Evolutionary conservation across 2,113 vertebrate genomes (phyloP), one percentile per base, ranked within the genome.

Genomic region (Saccopteryx leptura): DNA sequence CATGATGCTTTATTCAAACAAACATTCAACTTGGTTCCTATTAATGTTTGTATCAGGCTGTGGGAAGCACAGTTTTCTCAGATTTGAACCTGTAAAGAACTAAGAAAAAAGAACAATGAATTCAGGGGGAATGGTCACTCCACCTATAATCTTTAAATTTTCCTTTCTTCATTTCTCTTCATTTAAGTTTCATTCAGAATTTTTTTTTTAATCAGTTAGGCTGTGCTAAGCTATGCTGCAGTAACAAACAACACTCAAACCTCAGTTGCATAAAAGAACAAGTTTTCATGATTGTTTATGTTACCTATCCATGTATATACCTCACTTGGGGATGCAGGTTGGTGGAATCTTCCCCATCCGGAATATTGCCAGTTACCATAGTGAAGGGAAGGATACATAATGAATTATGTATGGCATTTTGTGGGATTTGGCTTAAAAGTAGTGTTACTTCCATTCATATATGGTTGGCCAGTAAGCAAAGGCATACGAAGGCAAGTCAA

Each of bases 111-210:
- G 12, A 11, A 50, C 17, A 15, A 14, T 89, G 86, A 78, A 14
- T 39, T 58, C 71, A 82, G 0, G 11, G 23, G 68, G 24, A 23
- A 39, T 79, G 68, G 50, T 54, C 48, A 5, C 91, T 65, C 23
- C 9, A 71, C 12, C 23, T 71, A 1, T 18, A 33, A 10, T 87
- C 48, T 80, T 93, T 9, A 46, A 31, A 11, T 84, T 84, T 90
- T 81, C 48, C 78, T 82, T 91, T 65, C 78, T 93, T 82, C 21
- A 28, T 65, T 75, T 90, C 86, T 74, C 14, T 81, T 82, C 15
- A 21, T 18, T 88, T 24, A 92, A 46, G 33, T 83, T 94, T 82
- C 28, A 79, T 65, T 91, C 21, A 76, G 46, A 21, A 0, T 68
- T 68, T 60, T 21, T 61, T 68, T 88, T 71, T 26, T n/a, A 18